Evolutionary conservation across 2,888 invertebrate genomes (phyloP).

Genomic region (Agrochola lota): DNA sequence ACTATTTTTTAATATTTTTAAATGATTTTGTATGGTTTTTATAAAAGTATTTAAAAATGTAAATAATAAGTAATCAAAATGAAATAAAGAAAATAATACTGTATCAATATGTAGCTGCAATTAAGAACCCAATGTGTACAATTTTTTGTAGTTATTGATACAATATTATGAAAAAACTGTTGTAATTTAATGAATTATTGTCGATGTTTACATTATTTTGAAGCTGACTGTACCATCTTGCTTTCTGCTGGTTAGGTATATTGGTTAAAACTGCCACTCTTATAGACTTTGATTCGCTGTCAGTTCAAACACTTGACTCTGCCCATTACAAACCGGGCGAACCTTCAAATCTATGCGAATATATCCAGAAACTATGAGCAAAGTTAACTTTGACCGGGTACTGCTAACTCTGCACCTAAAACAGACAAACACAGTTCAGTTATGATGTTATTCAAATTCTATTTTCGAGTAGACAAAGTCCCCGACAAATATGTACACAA

Average conservation of each 20-base stretch:
- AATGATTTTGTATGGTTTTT: too few relatives aligned
- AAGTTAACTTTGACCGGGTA: background rate
- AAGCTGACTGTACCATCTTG: background rate
- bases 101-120: background rate
- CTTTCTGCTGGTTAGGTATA: background rate
- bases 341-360: background rate
- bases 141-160: background rate
- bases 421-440: too few relatives aligned
- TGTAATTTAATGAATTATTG: background rate
- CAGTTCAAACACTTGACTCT: background rate
- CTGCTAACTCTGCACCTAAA: background rate
- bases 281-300: background rate
- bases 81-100: too few relatives aligned
- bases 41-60: too few relatives aligned
- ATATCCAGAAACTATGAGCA: background rate
- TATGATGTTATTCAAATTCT: constrained; percentile 1
- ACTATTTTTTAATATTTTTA: too few relatives aligned
- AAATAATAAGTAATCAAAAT: too few relatives aligned
- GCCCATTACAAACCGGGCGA: background rate
- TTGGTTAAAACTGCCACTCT: background rate
- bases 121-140: background rate
- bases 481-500: constrained; percentile 1
- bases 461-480: background rate
- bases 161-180: background rate
- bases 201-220: background rate